These are phyloP conservation scores for Ormia ochracea DNA, from an alignment of 2,888 invertebrate species.

Conservation along the genomic window DNA sequence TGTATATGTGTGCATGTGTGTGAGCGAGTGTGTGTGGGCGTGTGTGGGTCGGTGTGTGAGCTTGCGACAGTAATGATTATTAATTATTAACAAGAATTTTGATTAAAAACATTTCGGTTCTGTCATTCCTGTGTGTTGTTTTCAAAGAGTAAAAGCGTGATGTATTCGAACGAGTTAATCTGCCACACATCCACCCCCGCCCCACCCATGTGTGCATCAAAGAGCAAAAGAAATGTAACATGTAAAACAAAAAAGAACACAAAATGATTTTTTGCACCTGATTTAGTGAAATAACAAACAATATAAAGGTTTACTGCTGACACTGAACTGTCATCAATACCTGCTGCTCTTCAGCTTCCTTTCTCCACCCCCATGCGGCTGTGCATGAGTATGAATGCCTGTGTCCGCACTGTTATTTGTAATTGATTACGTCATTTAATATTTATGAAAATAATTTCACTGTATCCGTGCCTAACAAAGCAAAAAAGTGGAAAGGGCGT, in stretches of 20 bases:
- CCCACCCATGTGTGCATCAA: neutral
- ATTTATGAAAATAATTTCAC: slow-evolving; percentile 59
- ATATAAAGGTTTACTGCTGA: slow-evolving; percentile 29
- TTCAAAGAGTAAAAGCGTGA: neutral
- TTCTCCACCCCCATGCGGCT: neutral
- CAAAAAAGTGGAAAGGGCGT: neutral
- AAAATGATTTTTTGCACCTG: slow-evolving; percentile 3
- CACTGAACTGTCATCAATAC: slow-evolving; percentile 39
- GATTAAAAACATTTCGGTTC: slow-evolving; percentile 69
- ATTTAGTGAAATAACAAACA: slow-evolving; percentile 3
- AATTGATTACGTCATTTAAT: slow-evolving; percentile 57
- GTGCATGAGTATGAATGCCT: neutral
- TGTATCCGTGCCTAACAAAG: slow-evolving; percentile 23
- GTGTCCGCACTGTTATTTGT: slow-evolving; percentile 18
- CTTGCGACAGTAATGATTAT: slow-evolving; percentile 67
- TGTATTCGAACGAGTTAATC: slow-evolving; percentile 29
- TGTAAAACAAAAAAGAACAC: neutral
- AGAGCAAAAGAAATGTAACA: too few species aligned
- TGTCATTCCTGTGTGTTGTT: neutral
- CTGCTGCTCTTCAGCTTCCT: neutral
- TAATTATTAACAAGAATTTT: slow-evolving; percentile 76
- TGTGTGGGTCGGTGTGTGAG: neutral
- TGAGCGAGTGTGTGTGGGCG: slow-evolving; percentile 4
- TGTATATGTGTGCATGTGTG: neutral
- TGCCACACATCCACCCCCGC: neutral